Percentiles rank a stretch among this genome's conserved stretches.
Evolutionary conservation across 2,797 vertebrate species (phyloP).

Genomic region (Glossophaga mutica): DNA sequence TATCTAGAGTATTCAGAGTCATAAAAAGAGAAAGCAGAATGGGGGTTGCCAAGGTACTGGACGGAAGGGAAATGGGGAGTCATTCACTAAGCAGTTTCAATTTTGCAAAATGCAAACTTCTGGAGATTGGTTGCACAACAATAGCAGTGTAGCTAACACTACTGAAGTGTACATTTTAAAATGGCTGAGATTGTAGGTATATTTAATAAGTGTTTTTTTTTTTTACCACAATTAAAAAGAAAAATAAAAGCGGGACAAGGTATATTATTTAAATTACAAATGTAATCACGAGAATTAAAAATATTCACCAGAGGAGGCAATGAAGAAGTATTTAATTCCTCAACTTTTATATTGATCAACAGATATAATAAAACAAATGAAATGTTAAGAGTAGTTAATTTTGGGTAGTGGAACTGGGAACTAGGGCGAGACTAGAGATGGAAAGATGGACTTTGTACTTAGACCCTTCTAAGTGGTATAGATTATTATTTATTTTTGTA

Average conservation of each 20-base stretch:
- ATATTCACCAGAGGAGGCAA: neutral
- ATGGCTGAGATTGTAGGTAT: neutral
- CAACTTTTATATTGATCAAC: neutral
- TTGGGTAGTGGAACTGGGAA: neutral
- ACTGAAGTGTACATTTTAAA: neutral
- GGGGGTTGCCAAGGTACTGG: neutral
- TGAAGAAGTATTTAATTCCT: neutral
- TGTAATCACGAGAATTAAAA: neutral
- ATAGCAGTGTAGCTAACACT: neutral
- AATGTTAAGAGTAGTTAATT: neutral
- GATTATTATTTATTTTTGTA: neutral
- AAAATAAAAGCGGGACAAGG: neutral
- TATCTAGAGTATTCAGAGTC: neutral
- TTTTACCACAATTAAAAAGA: neutral
- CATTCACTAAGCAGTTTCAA: neutral
- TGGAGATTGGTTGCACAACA: neutral
- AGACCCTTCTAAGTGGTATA: neutral
- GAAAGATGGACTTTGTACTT: neutral
- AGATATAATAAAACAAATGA: neutral
- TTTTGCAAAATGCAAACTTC: neutral
- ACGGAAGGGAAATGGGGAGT: neutral
- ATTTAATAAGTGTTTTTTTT: neutral
- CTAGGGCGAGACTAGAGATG: neutral
- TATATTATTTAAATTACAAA: neutral
- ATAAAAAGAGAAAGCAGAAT: neutral